Evolutionary conservation across 1,140 invertebrate genomes (phyloP), one percentile per base, ranked within the genome.

Genomic region (Megathymus violae): DNA sequence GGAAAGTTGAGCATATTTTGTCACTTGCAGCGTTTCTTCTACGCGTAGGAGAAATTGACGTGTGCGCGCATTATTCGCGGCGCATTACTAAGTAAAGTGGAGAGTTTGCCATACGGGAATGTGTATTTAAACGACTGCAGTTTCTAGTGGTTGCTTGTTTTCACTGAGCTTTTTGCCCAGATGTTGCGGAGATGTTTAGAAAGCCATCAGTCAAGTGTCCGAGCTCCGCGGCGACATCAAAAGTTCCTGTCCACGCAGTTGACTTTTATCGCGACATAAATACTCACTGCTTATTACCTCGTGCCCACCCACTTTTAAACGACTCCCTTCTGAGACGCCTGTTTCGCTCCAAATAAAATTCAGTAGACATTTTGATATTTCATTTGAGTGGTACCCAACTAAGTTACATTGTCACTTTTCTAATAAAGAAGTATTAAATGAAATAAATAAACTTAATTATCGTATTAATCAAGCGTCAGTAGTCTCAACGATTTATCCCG

Each of bases 131-230:
- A 72, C 64, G 74, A 62, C 64, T 76, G 78, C 69, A 83, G 79
- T 90, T 86, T 86, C 81, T 85, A 88, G 76, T 75, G 71, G 72
- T 76, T 59, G 73, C 69, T 77, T 71, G 75, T 88, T 85, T 89
- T 87, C 87, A 74, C 85, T 67, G 69, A 79, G 82, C 78, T 82
- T 88, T 88, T 86, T 86, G 73, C 78, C 63, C 67, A 56, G 66
- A 71, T 74, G 75, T 80, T 76, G 65, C 71, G 58, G 62, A 78
- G 75, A 73, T 78, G 75, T 85, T 88, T 90, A 88, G 88, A 90
- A 90, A 90, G 88, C 76, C 78, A 88, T 88, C 82, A 69, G 78
- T 88, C 85, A 82, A 67, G 77, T 82, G 77, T 66, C 74, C 54
- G 40, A 46, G 52, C 38, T 56, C 25, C 58, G 64, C 79, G 82